These are phyloP conservation scores for Liopterus haemorrhoidalis DNA, from an alignment of 2,888 invertebrate species.

Conservation along the genomic window DNA sequence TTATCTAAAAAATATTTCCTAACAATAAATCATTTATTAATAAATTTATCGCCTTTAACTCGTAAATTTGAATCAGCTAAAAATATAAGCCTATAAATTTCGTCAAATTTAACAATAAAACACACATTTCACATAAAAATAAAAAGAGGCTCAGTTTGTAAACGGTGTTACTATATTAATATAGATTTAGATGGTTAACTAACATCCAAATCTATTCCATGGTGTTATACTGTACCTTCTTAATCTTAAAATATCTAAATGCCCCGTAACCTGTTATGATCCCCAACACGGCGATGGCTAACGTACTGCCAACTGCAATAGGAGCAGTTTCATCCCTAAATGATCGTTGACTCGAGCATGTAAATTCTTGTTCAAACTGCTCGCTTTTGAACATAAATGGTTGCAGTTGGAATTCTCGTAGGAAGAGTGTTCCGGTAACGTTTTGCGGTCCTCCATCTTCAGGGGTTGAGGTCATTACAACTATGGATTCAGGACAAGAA, in stretches of 20 bases:
- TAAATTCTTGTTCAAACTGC: constrained; percentile 62
- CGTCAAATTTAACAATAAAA: no score
- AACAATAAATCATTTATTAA: no score
- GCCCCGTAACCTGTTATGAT: constrained; percentile 81
- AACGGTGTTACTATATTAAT: no score
- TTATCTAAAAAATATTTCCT: no score
- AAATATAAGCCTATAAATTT: no score
- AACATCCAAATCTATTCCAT: constrained; percentile 79
- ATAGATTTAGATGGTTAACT: no score
- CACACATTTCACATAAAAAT: no score
- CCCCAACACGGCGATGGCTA: constrained; percentile 74
- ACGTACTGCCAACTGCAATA: constrained; percentile 73
- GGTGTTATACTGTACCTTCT: constrained; percentile 86
- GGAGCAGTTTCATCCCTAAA: constrained; percentile 79
- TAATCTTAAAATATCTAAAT: constrained; percentile 79
- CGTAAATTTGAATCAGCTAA: no score
- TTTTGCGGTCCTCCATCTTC: constrained; percentile 39
- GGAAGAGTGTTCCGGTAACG: constrained; percentile 39
- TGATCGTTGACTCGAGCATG: constrained; percentile 54
- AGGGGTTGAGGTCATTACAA: constrained; percentile 51
- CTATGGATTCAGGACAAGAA: constrained; percentile 65
- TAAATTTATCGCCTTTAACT: no score
- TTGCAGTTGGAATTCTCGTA: constrained; percentile 61
- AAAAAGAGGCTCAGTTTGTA: no score
- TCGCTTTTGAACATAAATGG: constrained; percentile 84